phyloP scores from a whole-genome alignment of 2,888 invertebrate genomes.

The Athripsodes cinereus region DNA sequence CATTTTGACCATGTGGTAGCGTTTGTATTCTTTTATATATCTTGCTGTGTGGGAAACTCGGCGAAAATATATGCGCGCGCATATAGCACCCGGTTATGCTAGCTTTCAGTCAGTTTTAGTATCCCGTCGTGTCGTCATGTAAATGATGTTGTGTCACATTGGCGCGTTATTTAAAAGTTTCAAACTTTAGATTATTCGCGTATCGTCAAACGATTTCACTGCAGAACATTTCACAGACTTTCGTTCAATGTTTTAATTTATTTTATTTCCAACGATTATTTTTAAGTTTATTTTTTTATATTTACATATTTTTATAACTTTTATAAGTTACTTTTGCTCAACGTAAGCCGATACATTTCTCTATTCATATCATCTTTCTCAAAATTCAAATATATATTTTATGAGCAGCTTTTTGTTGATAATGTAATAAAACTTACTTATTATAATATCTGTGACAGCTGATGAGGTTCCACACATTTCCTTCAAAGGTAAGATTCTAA shows the following conservation, averaged over 20 bases:
- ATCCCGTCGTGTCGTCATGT: slow-evolving; percentile 4
- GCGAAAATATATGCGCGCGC: slow-evolving; percentile 7
- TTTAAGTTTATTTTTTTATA: too few relatives aligned
- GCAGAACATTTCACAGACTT: too few relatives aligned
- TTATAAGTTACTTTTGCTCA: too few relatives aligned
- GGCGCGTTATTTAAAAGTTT: not conserved
- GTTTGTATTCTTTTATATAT: not conserved
- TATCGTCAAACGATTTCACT: too few relatives aligned
- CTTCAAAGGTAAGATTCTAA: not conserved
- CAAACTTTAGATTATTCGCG: not conserved
- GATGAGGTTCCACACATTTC: not conserved
- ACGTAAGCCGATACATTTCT: too few relatives aligned
- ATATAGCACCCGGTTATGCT: slow-evolving; percentile 1
- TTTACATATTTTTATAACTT: too few relatives aligned
- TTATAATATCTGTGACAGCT: not conserved
- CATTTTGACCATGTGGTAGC: not conserved
- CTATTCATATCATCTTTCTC: too few relatives aligned
- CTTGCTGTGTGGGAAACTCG: not conserved
- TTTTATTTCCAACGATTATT: too few relatives aligned
- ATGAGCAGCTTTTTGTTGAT: too few relatives aligned
- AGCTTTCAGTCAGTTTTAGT: slow-evolving; percentile 9
- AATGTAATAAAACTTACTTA: too few relatives aligned
- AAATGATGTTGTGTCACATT: not conserved
- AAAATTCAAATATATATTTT: too few relatives aligned
- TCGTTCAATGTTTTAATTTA: too few relatives aligned